A percentile compares a stretch with the other conserved stretches of the same genome.
Conservation (phyloP, 2,113 vertebrate species). For the Microcebus griseorufus region DNA sequence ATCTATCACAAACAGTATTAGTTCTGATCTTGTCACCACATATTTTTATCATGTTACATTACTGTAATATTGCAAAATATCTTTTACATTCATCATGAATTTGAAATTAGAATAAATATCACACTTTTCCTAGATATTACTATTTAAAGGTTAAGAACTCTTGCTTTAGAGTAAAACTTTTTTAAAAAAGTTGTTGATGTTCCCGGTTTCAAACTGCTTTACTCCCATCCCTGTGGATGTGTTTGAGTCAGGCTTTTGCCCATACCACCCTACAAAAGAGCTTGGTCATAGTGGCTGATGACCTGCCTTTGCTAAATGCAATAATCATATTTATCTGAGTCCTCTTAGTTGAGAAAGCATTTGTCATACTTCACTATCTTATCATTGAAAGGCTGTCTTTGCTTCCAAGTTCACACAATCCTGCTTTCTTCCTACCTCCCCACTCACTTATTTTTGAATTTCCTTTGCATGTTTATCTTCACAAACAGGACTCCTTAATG, state of each 20-base stretch:
- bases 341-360: not conserved
- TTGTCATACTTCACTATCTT: not conserved
- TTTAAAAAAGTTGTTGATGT: not conserved
- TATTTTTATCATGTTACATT: not conserved
- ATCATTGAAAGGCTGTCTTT: not conserved
- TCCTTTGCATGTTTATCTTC: not conserved
- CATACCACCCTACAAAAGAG: not conserved
- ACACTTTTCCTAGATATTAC: not conserved
- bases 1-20: not conserved
- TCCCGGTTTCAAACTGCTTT: not conserved
- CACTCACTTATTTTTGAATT: not conserved
- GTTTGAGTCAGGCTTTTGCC: not conserved
- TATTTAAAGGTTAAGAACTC: not conserved
- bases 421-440: not conserved
- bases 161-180: not conserved
- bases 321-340: not conserved
- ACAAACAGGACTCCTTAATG: not conserved
- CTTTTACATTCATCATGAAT: not conserved
- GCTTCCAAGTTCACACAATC: not conserved
- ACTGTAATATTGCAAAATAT: not conserved
- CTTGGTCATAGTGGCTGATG: not conserved
- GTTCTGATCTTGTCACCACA: not conserved
- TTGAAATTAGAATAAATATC: not conserved
- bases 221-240: not conserved
- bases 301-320: not conserved